Conservation (phyloP, 2,888 invertebrate genomes). For the Nezara viridula region DNA sequence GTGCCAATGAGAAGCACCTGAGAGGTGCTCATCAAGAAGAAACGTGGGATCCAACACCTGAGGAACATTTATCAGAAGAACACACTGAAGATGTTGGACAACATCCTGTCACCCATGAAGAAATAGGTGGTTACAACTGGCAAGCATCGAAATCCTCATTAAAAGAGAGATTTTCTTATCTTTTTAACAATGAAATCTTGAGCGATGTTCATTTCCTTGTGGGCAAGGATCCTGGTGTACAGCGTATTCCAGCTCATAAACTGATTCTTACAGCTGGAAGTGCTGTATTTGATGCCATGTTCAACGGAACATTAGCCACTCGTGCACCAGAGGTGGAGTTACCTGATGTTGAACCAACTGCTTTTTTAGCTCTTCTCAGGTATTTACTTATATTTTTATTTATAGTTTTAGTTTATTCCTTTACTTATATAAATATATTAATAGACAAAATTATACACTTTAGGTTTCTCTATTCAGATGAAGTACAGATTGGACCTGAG, state of each 20-base stretch:
- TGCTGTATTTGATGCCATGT: slow-evolving; percentile 90
- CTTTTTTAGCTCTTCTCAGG: slow-evolving; percentile 81
- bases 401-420: neutral
- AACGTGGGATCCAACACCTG: neutral
- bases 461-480: slow-evolving; percentile 82
- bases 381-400: slow-evolving; percentile 58
- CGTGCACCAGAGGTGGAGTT: slow-evolving; percentile 81
- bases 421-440: neutral
- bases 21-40: slow-evolving; percentile 8
- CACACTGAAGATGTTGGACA: neutral
- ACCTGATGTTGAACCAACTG: slow-evolving; percentile 87
- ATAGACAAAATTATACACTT: neutral
- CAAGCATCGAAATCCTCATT: slow-evolving; percentile 79
- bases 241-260: slow-evolving; percentile 83
- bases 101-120: neutral
- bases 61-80: slow-evolving; percentile 45
- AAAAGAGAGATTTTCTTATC: slow-evolving; percentile 76
- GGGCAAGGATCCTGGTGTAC: slow-evolving; percentile 77
- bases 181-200: slow-evolving; percentile 77
- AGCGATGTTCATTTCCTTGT: slow-evolving; percentile 85
- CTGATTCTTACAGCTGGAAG: slow-evolving; percentile 86
- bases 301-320: slow-evolving; percentile 82
- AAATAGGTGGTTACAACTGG: slow-evolving; percentile 71
- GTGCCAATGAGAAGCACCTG: slow-evolving; percentile 53
- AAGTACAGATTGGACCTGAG: slow-evolving; percentile 86